Base-by-base conservation (phyloP, 1,140 invertebrate genomes). In the Oncopeltus fasciatus region DNA sequence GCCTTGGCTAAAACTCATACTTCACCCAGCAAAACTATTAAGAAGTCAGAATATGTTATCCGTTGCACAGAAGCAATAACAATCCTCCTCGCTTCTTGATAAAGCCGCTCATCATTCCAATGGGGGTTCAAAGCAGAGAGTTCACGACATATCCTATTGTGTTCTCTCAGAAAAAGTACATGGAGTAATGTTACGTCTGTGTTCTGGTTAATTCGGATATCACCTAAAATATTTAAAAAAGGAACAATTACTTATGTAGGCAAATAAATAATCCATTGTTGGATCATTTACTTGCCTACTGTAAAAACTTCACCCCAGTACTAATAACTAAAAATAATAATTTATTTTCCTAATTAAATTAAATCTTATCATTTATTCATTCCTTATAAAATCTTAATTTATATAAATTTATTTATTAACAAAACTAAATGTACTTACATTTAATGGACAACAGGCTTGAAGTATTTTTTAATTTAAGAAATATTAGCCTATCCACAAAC, bases 51-150 rank as follows among this genome's bases (percentile, higher is more conserved):
- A 64, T 81, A 84, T n/a, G 75, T 76, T 11, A 86, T 78, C 63
- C 83, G 78, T 69, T 83, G 78, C 27, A 75, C 70, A 28, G 78
- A 71, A 11, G 79, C 83, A 11, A 78, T 76, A n/a, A 75, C 68
- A 24, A 88, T 82, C 53, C 79, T 77, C 67, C 84, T 75, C 0
- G 82, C 73, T 66, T 84, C 84, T 67, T 85, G 81, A 70, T 81
- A 85, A 0, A 83, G 62, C 2, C 67, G 74, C 59, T 84, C 80
- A 65, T 84, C 83, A 62, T 76, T 71, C 83, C 83, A 85, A 62
- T 80, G 77, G 0, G 80, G 80, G 68, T 88, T 88, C 1, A 86
- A 59, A 1, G 71, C 59, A 0, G 69, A 66, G 5, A 89, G 70
- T 26, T 73, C 70, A 0, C 72, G 70, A 0, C 83, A 82, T 2